A percentile compares a stretch with the other conserved stretches of the same genome.
phyloP scores from a whole-genome alignment of 2,797 vertebrate species.

The Anabacerthia variegaticeps region DNA sequence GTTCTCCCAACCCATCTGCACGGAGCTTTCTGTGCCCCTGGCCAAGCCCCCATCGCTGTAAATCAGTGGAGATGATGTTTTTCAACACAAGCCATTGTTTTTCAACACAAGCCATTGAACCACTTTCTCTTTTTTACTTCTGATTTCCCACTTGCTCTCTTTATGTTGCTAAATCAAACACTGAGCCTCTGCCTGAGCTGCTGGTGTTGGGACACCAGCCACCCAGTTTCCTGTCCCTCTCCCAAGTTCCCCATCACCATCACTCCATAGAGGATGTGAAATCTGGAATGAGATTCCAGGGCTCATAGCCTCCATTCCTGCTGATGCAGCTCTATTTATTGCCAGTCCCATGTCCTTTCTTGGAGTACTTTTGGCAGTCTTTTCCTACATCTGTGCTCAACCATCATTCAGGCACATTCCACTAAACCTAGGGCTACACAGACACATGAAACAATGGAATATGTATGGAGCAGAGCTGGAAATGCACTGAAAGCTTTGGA shows the following conservation, averaged over 20 bases:
- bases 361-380: conserved; percentile 45
- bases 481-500: rapidly evolving
- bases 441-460: not conserved
- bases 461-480: not conserved
- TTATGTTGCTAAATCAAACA: not conserved
- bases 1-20: not conserved
- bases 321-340: conserved; percentile 14
- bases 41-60: not conserved
- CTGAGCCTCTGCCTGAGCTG: not conserved
- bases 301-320: not conserved
- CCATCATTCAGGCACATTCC: conserved; percentile 36
- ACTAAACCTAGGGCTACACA: not conserved
- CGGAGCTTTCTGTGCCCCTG: not conserved
- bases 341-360: conserved; percentile 42
- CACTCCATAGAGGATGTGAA: not conserved
- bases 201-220: not conserved
- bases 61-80: not conserved
- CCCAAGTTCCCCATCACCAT: not conserved
- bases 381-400: conserved; percentile 31
- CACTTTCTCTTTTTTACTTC: not conserved
- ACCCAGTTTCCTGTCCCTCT: not conserved
- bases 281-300: not conserved
- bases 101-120: not conserved
- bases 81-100: not conserved
- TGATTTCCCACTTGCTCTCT: not conserved